Evolutionary conservation across 2,113 vertebrate species (phyloP), one percentile per base, ranked within the genome.

Genomic region (Phodopus roborovskii): DNA sequence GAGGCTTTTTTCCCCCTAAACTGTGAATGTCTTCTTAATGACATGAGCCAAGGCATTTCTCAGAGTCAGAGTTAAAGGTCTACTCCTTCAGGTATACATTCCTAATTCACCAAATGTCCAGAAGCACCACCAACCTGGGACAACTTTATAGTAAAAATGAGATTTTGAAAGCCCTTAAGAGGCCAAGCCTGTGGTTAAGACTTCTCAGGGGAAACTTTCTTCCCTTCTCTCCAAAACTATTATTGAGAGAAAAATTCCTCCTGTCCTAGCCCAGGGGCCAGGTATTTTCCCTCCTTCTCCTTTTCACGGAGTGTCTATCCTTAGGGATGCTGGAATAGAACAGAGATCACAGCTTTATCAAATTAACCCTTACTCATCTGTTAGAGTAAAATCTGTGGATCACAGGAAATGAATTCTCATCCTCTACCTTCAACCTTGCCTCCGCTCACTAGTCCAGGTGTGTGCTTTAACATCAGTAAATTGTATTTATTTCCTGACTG

Each of bases 141-240:
- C 26, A 91, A 82, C 39, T 91, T 88, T 73, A n/a, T 77, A 85
- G 36, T 81, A 84, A 95, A 77, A 94, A 71, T 73, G 70, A 81
- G 12, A n/a, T 84, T 88, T 58, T 58, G 58, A 97, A 96, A 73
- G 26, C 12, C 17, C 71, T 5, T 50, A 79, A 91, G 60, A 94
- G 48, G 28, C 19, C 12, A 64, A 78, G 62, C 12, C 5, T 7
- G 5, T 62, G 60, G 56, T 66, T 84, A 70, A 87, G n/a, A 64
- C 45, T 73, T 48, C 75, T 60, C n/a, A 50, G 30, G 50, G 33
- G n/a, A 92, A 33, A 39, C 13, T 13, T 24, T 62, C 53, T n/a
- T 1, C 26, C 30, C 4, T 90, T 94, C 48, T n/a, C 53, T 20
- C 50, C 19, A 90, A 91, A 95, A 79, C 53, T 64, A 84, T 66